Evolutionary conservation across 2,888 invertebrate genomes (phyloP).

Genomic region (Leptodirus hochenwartii): DNA sequence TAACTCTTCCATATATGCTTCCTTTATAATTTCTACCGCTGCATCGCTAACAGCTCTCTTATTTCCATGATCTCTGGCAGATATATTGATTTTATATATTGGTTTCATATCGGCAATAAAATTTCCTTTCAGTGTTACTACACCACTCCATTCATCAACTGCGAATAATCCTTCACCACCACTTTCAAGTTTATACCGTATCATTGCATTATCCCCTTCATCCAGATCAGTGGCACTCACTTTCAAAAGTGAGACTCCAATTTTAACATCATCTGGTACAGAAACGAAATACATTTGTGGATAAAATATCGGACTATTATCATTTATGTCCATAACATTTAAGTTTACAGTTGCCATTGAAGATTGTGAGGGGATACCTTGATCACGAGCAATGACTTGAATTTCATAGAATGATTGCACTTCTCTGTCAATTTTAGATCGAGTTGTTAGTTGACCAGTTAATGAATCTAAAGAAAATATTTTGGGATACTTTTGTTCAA

Average conservation of each 20-base stretch:
- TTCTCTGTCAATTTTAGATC: constrained; percentile 66
- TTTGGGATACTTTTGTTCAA: constrained; percentile 64
- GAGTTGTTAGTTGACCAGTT: constrained; percentile 69
- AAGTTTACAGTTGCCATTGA: constrained; percentile 76
- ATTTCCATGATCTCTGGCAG: constrained; percentile 68
- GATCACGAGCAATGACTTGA: constrained; percentile 75
- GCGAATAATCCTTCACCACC: constrained; percentile 66
- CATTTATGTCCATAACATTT: constrained; percentile 72
- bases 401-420: constrained; percentile 60
- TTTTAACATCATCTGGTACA: constrained; percentile 45
- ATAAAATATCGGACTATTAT: constrained; percentile 84
- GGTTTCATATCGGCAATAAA: constrained; percentile 44
- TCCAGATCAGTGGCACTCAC: constrained; percentile 75
- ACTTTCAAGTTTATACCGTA: constrained; percentile 59
- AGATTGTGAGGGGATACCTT: constrained; percentile 77
- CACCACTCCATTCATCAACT: constrained; percentile 61
- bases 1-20: constrained; percentile 48
- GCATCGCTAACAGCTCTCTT: constrained; percentile 55
- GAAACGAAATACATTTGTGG: constrained; percentile 71
- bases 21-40: constrained; percentile 60
- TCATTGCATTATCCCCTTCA: constrained; percentile 70
- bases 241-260: constrained; percentile 47
- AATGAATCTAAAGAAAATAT: constrained; percentile 67
- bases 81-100: constrained; percentile 53
- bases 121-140: constrained; percentile 47